phyloP scores from a whole-genome alignment of 2,797 vertebrate species.

The Hemitrygon akajei region DNA sequence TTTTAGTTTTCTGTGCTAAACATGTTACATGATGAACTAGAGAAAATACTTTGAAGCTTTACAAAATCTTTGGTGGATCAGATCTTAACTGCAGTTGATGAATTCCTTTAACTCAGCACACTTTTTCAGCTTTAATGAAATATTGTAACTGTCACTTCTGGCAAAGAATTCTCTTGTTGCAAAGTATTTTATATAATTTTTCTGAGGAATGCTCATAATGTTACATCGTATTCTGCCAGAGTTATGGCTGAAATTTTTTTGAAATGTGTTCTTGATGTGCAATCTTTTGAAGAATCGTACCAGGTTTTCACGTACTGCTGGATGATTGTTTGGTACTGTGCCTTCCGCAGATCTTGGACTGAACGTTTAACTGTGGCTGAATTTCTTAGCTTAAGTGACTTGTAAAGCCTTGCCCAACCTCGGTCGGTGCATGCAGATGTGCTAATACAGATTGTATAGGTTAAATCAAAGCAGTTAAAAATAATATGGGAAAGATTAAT shows the following conservation, averaged over 20 bases:
- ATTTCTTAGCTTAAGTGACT: background rate
- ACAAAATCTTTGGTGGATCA: background rate
- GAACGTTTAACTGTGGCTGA: background rate
- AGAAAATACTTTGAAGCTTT: background rate
- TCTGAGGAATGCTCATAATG: slow-evolving; percentile 21
- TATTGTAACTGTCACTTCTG: background rate
- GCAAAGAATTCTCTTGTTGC: background rate
- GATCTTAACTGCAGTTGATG: background rate
- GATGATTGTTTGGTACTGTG: background rate
- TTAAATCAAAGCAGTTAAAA: background rate
- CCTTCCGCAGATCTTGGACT: background rate
- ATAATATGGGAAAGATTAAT: background rate
- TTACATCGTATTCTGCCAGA: background rate
- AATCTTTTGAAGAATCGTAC: too few species aligned
- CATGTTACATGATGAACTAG: background rate
- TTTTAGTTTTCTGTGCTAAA: background rate
- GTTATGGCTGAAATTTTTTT: background rate
- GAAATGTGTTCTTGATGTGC: background rate
- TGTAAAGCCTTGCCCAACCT: background rate
- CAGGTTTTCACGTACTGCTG: background rate
- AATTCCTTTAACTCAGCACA: background rate
- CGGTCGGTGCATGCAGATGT: background rate
- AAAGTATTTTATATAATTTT: background rate
- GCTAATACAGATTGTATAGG: too few species aligned
- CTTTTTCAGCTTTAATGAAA: background rate